Evolutionary conservation across 2,113 vertebrate genomes (phyloP).

Genomic region (Anarrhichthys ocellatus): DNA sequence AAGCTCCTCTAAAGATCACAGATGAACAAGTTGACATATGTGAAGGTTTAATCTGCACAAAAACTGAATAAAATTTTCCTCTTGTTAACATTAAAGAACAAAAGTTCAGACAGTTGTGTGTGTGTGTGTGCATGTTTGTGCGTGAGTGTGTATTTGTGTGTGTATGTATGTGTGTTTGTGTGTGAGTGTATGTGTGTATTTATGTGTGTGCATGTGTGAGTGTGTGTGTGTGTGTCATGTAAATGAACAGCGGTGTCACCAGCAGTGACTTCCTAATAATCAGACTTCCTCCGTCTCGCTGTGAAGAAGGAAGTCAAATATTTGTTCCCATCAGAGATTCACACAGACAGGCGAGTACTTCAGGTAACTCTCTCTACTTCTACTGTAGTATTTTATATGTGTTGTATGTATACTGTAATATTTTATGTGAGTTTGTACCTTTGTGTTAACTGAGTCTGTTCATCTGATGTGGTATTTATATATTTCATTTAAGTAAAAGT

Average conservation of each 20-base stretch:
- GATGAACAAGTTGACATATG: too few relatives aligned
- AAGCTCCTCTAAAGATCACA: too few relatives aligned
- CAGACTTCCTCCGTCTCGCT: neutral
- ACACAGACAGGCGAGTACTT: constrained; percentile 36
- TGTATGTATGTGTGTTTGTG: neutral
- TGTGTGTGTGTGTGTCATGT: neutral
- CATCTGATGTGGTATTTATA: too few relatives aligned
- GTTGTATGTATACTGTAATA: neutral
- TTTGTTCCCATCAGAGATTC: neutral
- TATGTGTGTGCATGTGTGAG: neutral
- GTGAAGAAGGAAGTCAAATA: constrained; percentile 26
- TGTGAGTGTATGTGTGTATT: neutral
- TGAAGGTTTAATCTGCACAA: too few relatives aligned
- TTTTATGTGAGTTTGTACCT: too few relatives aligned
- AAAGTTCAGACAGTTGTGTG: neutral
- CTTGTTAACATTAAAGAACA: too few relatives aligned
- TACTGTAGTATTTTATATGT: neutral
- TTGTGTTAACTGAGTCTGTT: too few relatives aligned
- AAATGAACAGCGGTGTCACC: neutral
- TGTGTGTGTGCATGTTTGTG: neutral
- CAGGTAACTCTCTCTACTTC: constrained; percentile 24
- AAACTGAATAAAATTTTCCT: too few relatives aligned
- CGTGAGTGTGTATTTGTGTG: neutral
- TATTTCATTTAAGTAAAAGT: too few relatives aligned
- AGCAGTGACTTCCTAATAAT: neutral